Evolutionary conservation across 35 echinoderm and acorn worm species (phyloP).

Genomic region (Acanthaster planci): DNA sequence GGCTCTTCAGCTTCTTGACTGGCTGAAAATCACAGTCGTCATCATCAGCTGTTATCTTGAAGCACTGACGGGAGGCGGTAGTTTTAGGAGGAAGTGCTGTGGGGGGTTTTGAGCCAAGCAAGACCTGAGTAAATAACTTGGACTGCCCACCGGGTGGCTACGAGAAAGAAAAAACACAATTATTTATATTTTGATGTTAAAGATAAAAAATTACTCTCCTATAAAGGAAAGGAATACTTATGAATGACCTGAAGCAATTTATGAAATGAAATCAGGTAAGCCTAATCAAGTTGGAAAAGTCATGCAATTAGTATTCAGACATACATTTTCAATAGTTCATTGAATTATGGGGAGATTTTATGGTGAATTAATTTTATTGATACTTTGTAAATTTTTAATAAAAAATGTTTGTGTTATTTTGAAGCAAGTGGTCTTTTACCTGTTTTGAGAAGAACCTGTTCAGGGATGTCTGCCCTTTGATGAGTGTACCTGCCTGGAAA

Average conservation of each 20-base stretch:
- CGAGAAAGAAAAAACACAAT: background rate
- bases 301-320: background rate
- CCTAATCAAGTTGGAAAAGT: background rate
- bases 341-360: background rate
- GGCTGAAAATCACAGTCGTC: background rate
- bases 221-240: background rate
- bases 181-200: background rate
- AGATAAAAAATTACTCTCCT: background rate
- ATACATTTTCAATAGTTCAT: background rate
- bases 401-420: background rate
- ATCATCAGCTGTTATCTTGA: background rate
- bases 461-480: slow-evolving; percentile 15
- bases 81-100: background rate
- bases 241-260: background rate
- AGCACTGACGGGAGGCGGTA: background rate
- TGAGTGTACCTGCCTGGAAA: background rate
- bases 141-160: slow-evolving; percentile 20
- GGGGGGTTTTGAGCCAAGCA: background rate
- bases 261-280: background rate
- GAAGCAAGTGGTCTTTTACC: background rate
- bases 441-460: slow-evolving; percentile 9
- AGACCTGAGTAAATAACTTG: slow-evolving; percentile 1
- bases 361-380: background rate
- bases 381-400: background rate
- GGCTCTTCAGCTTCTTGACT: background rate